Base-by-base conservation (phyloP, 2,888 invertebrate species). In the Nemapogon koenigi region DNA sequence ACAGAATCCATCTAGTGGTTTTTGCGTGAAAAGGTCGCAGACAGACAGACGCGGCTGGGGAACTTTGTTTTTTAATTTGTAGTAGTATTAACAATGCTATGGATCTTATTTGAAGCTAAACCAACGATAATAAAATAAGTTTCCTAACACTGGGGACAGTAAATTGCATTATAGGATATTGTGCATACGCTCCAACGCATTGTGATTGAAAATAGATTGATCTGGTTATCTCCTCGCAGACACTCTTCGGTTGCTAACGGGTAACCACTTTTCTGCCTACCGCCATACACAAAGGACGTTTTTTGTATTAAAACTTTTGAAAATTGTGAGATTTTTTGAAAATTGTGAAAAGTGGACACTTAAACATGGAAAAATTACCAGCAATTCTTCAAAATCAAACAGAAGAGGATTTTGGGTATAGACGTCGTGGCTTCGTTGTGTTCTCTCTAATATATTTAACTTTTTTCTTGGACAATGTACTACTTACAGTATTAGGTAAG, bases 401-500 rank as follows among this genome's bases (percentile, higher is more conserved):
- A 17, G 29, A 28, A 29, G 13, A 28, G 4, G 19, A 28, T 19
- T 10, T 7, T 27, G 13, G 11, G 3, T n/a, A 27, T 16, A 27
- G 16, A 35, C 17, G 15, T 14, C 40, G 43, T 22, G 58, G 57
- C 29, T 45, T 54, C 27, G 16, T 58, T 35, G 64, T 72, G 19
- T 72, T 75, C 44, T 55, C 56, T 1, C 57, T 76, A 38, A 63
- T 91, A 37, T 91, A 91, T 60, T 63, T 89, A 43, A 88, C 90
- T 2, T 84, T 91, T 58, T 83, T 91, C 51, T 67, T 91, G 61
- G 94, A 95, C 73, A 95, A 94, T 67, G 86, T 94, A 44, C 81
- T 95, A 15, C 81, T 94, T 32, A 94, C 94, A 22, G 90, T 93
- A 25, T 88, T 95, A 35, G 95, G 94, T 95, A 69, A 85, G 87